Conservation (phyloP, 1,140 invertebrate genomes). For the Hycleus phaleratus region DNA sequence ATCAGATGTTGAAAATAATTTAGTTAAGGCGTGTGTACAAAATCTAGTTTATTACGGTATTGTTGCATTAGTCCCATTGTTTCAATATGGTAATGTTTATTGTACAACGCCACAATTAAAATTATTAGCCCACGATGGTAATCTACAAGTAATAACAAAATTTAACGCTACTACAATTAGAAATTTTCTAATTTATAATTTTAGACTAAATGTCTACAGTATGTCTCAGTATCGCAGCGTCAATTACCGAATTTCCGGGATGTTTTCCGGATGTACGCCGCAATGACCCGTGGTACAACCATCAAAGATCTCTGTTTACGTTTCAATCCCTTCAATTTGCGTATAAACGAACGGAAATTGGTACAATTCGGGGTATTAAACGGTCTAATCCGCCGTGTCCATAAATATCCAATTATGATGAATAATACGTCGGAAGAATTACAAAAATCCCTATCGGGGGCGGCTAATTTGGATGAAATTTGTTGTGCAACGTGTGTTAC, state of each 20-base stretch:
- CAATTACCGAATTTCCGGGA: slow-evolving; percentile 62
- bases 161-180: background rate
- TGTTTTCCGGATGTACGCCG: slow-evolving; percentile 73
- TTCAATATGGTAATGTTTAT: slow-evolving; percentile 93
- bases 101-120: slow-evolving; percentile 76
- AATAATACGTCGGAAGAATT: slow-evolving; percentile 43
- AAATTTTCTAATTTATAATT: slow-evolving; percentile 8
- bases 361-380: slow-evolving; percentile 86
- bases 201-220: slow-evolving; percentile 32
- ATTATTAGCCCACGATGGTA: slow-evolving; percentile 57
- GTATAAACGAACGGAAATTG: slow-evolving; percentile 77
- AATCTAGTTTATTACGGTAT: slow-evolving; percentile 77
- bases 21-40: slow-evolving; percentile 91
- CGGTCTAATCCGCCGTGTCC: slow-evolving; percentile 73
- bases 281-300: slow-evolving; percentile 77
- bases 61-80: slow-evolving; percentile 77
- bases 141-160: slow-evolving; percentile 42
- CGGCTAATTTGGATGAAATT: slow-evolving; percentile 79
- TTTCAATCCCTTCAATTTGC: slow-evolving; percentile 63
- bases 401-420: slow-evolving; percentile 64
- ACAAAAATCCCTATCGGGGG: slow-evolving; percentile 69
- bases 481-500: slow-evolving; percentile 79
- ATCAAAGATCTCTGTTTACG: slow-evolving; percentile 77
- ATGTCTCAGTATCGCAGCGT: slow-evolving; percentile 34
- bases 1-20: slow-evolving; percentile 85